Evolutionary conservation across 2,797 vertebrate genomes (phyloP).

Genomic region (Rhynchotus rufescens): DNA sequence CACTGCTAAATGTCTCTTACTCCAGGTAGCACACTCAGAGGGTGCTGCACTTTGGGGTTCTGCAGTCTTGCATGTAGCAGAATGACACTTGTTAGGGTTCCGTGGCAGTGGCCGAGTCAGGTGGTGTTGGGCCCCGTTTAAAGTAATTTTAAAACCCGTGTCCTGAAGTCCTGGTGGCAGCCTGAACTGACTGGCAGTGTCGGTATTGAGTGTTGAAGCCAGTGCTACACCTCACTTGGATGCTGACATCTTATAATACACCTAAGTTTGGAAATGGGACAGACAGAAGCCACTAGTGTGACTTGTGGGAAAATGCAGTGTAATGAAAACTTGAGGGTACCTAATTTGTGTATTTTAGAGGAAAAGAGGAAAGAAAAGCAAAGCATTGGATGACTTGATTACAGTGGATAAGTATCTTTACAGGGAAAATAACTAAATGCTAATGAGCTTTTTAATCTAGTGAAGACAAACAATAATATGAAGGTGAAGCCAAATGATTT

Average conservation of each 20-base stretch:
- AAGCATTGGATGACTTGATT: background rate
- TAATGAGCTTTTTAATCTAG: background rate
- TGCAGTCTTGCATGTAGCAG: background rate
- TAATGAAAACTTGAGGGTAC: background rate
- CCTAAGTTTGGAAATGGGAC: rapidly evolving
- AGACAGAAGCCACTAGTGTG: background rate
- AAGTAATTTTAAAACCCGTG: background rate
- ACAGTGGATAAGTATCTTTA: background rate
- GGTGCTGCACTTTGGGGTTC: background rate
- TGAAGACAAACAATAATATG: background rate
- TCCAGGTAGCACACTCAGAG: background rate
- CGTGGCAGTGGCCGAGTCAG: background rate
- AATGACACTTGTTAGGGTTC: background rate
- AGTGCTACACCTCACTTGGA: background rate
- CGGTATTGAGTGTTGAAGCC: background rate
- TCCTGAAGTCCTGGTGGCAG: background rate
- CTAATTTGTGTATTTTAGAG: background rate
- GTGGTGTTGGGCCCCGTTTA: background rate
- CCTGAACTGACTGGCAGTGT: background rate
- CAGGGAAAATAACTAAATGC: background rate
- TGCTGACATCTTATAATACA: background rate
- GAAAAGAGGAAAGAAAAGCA: background rate
- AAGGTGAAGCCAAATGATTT: background rate
- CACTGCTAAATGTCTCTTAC: background rate
- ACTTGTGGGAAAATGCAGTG: background rate